Base-by-base conservation (phyloP, 2,113 vertebrate genomes). In the Dascyllus trimaculatus region DNA sequence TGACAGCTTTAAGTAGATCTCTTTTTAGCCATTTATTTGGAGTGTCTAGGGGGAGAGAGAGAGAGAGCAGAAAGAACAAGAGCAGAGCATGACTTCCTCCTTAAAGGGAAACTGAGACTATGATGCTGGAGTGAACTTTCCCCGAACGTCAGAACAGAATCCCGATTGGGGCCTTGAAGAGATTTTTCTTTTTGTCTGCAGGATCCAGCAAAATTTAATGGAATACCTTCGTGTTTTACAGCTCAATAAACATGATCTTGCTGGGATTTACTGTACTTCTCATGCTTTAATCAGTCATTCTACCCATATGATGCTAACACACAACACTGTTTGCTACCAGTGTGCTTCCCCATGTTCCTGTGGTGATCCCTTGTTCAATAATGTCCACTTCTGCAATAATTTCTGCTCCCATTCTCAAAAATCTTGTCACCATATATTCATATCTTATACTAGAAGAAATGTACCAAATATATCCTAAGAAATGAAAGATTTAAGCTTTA, bases 1-100 rank as follows among this genome's bases (percentile, higher is more conserved):
- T 96, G 96, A 96, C 95, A 95, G 94, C 91, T 91, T 94, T 94
- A 94, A 94, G 93, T 92, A 94, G 95, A 95, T 94, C 93, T 92
- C 89, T 94, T 90, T 94, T 94, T 93, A 94, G 92, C 86, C 77
- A 86, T 94, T 95, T 90, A 91, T 93, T 92, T 93, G 85, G 88
- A 92, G 90, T 80, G 81, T 90, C 86, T 64, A 48, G 59, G 74
- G 87, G 85, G 85, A 68, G 78, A 68, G 67, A 71, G 77, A 75
- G 49, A 45, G 64, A 63, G 82, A 84, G 84, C 57, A 75, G 81
- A 43, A 85, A 78, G 92, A 94, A 92, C 81, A 93, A 93, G 93
- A 93, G 88, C 80, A 83, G 82, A 91, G 84, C 84, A 82, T 76
- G 88, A 88, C 87, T 82, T 74, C 81, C 73, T 88, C 73, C 80